Evolutionary conservation across 2,888 invertebrate species (phyloP), one percentile per base, ranked within the genome.

Genomic region (Tipula vernalis): DNA sequence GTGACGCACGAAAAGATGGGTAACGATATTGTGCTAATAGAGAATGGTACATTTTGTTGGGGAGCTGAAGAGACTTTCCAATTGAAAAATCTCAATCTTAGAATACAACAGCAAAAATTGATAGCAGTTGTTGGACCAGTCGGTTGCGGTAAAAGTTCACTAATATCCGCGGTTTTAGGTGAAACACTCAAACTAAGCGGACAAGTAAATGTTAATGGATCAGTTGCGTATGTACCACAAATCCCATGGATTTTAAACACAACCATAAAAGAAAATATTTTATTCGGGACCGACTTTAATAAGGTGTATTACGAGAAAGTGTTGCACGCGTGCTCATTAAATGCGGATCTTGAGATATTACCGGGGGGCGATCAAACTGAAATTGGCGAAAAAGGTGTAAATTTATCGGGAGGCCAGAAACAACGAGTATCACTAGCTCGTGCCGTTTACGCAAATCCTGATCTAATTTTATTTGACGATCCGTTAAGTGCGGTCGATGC

Each of bases 401-500:
- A 92, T 88, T 89, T 93, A n/a, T 91, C 91, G 86, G 92, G 92
- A 1, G 92, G 93, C 0, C 92, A 90, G 90, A 92, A 90, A 90
- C 92, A 90, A 88, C 89, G 93, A 84, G 91, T 93, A 2, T 91
- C 91, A 44, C 88, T 93, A 86, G 93, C 93, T 0, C 89, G 93
- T 87, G 92, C 93, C 0, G 91, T 92, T 2, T 93, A 93, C 88
- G 89, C 90, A 83, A 89, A 92, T 87, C 88, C 90, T 15, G 92
- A 93, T 88, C 89, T 94, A 39, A 93, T 93, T 88, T 90, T 94
- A 6, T 89, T 94, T n/a, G 87, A 94, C 89, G 94, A 94, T 89
- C 94, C 94, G 5, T 90, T 94, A 8, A 93, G 93, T 88, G 94
- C 94, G 10, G 94, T 95, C 0, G 94, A 95, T 89, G 91, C 93